Conservation (phyloP, 2,113 vertebrate species). For the Atherinomorus stipes region DNA sequence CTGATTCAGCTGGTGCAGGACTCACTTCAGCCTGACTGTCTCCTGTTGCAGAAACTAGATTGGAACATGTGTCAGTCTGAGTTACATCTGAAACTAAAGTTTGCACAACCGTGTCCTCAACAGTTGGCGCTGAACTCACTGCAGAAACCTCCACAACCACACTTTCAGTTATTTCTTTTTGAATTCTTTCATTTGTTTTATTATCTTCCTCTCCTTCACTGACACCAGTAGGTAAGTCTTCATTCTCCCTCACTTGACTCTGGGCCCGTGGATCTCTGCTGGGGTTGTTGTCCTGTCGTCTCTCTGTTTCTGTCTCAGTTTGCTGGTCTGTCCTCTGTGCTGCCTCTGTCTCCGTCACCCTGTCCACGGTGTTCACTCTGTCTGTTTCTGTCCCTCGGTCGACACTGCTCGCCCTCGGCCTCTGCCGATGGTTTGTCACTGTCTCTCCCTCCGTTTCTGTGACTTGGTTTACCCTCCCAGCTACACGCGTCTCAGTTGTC, state of each 20-base stretch:
- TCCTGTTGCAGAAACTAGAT: not conserved
- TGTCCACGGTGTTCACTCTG: conserved; percentile 50
- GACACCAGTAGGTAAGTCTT: conserved; percentile 5
- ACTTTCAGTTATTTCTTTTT: conserved; percentile 44
- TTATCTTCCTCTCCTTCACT: conserved; percentile 34
- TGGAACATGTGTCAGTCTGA: conserved; percentile 17
- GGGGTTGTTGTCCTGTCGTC: conserved; percentile 54
- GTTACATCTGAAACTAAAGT: conserved; percentile 16
- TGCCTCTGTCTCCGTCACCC: conserved; percentile 74
- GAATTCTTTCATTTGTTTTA: conserved; percentile 22
- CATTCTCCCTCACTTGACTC: conserved; percentile 35
- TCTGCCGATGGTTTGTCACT: conserved; percentile 64
- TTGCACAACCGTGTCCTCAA: conserved; percentile 34
- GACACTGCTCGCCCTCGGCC: conserved; percentile 73
- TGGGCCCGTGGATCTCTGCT: conserved; percentile 51
- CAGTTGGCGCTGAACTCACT: conserved; percentile 27
- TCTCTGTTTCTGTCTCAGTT: conserved; percentile 69
- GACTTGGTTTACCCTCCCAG: conserved; percentile 54
- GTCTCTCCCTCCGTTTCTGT: conserved; percentile 72
- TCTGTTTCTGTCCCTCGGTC: conserved; percentile 71
- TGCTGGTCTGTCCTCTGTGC: conserved; percentile 63
- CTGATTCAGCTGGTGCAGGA: conserved; percentile 29
- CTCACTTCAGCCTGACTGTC: conserved; percentile 17
- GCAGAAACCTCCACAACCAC: conserved; percentile 24
- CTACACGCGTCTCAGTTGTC: conserved; percentile 61